Percentiles rank a stretch among this genome's conserved stretches.
Conservation (phyloP, 2,888 invertebrate genomes). For the Drosophila barbarae region DNA sequence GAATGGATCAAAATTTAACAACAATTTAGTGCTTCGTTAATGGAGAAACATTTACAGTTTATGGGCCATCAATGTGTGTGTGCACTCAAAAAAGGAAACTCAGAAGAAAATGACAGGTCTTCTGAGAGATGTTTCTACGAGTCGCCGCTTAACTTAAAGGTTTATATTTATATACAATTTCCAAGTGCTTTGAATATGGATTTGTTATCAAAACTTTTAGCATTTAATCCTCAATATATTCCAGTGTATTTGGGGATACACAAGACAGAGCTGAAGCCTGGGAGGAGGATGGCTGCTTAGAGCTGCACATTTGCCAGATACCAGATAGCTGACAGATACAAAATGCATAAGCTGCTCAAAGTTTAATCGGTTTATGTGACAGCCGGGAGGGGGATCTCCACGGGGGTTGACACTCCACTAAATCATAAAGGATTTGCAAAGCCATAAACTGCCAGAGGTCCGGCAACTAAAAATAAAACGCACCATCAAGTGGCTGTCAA, state of each 20-base stretch:
- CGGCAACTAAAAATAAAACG: slow-evolving; percentile 28
- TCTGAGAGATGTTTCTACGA: background rate
- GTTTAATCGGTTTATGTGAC: slow-evolving; percentile 71
- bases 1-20: slow-evolving; percentile 10
- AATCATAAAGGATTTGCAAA: slow-evolving; percentile 63
- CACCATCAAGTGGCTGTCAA: slow-evolving; percentile 71
- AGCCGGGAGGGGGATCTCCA: slow-evolving; percentile 41
- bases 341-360: slow-evolving; percentile 71
- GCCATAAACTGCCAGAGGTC: slow-evolving; percentile 54
- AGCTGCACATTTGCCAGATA: slow-evolving; percentile 61
- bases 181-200: too few relatives aligned
- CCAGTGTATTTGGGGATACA: slow-evolving; percentile 4
- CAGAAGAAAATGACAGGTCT: background rate
- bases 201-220: background rate
- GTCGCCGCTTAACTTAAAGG: background rate
- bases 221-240: background rate
- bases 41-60: slow-evolving; percentile 24
- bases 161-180: too few relatives aligned
- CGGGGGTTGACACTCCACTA: slow-evolving; percentile 47
- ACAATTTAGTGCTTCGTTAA: slow-evolving; percentile 14
- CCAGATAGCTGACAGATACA: slow-evolving; percentile 51
- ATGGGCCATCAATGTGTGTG: slow-evolving; percentile 22
- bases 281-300: slow-evolving; percentile 40
- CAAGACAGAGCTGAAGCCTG: background rate
- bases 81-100: slow-evolving; percentile 2